Conservation (phyloP, 2,888 invertebrate genomes). For the Ophioninae sp. region DNA sequence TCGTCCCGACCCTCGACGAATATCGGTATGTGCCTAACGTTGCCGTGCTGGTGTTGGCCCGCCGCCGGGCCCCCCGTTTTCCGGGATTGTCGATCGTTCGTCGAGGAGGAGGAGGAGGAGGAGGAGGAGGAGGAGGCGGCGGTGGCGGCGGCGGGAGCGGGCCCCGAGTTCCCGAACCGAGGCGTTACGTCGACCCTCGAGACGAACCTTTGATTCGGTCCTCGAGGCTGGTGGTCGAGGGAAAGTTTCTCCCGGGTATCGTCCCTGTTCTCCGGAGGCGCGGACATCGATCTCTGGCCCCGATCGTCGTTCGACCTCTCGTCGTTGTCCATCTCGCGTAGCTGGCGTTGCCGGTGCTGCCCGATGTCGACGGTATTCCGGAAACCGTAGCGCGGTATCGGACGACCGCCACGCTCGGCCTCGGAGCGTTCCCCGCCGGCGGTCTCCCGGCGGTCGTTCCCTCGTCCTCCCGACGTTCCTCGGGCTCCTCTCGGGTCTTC, state of each 20-base stretch:
- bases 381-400: constrained; percentile 86
- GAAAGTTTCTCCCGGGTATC: constrained; percentile 67
- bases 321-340: constrained; percentile 83
- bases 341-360: constrained; percentile 83
- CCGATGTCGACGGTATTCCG: constrained; percentile 92
- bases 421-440: constrained; percentile 62
- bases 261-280: constrained; percentile 86
- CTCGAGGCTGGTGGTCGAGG: constrained; percentile 73
- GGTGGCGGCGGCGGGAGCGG: no score
- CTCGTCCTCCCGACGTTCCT: no score
- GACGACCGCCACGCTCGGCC: no score
- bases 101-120: no score
- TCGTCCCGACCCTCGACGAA: constrained; percentile 93
- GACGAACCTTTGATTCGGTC: constrained; percentile 70
- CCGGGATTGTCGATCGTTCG: no score
- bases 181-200: constrained; percentile 77
- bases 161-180: constrained; percentile 78
- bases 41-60: constrained; percentile 78
- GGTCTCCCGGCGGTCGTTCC: no score
- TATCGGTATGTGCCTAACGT: constrained; percentile 92
- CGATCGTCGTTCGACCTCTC: constrained; percentile 81
- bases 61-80: no score
- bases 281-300: constrained; percentile 89
- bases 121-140: no score
- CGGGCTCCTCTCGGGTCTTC: background rate